Percentiles rank a stretch among this genome's conserved stretches.
These are phyloP conservation scores for Tragelaphus imberbis DNA, from an alignment of 2,113 vertebrate genomes.

Conservation along the genomic window DNA sequence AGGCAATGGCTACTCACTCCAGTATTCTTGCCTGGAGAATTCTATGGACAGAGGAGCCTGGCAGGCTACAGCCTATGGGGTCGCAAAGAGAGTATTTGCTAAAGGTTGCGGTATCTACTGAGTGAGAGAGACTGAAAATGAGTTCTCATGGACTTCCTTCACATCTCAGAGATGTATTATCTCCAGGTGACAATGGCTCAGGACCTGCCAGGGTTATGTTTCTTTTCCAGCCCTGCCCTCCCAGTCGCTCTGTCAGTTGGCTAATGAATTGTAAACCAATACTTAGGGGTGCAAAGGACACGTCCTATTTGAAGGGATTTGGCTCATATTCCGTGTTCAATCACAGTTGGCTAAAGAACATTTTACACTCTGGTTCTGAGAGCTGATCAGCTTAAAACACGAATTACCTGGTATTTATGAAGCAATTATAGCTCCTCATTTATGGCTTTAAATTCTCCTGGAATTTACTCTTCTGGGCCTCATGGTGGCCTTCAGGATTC, in stretches of 20 bases:
- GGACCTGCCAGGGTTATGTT: background rate
- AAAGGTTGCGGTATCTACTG: rapidly evolving
- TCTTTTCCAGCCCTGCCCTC: background rate
- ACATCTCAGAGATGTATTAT: background rate
- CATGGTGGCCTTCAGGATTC: background rate
- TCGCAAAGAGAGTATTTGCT: background rate
- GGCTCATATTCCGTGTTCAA: background rate
- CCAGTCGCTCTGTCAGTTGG: background rate
- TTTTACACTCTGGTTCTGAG: background rate
- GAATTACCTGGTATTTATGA: background rate
- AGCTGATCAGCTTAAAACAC: background rate
- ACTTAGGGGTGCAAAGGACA: constrained; percentile 8
- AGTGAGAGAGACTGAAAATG: background rate
- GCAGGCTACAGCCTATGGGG: background rate
- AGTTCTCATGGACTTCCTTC: background rate
- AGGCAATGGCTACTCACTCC: background rate
- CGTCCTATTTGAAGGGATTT: background rate
- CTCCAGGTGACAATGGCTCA: background rate
- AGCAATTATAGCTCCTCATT: background rate
- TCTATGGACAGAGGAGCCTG: background rate
- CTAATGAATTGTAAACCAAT: constrained; percentile 24
- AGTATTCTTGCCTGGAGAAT: background rate
- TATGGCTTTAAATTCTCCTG: background rate
- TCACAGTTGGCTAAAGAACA: background rate
- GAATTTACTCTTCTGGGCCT: too few species aligned